Evolutionary conservation across 2,888 invertebrate genomes (phyloP).

Genomic region (Eudemis profundana): DNA sequence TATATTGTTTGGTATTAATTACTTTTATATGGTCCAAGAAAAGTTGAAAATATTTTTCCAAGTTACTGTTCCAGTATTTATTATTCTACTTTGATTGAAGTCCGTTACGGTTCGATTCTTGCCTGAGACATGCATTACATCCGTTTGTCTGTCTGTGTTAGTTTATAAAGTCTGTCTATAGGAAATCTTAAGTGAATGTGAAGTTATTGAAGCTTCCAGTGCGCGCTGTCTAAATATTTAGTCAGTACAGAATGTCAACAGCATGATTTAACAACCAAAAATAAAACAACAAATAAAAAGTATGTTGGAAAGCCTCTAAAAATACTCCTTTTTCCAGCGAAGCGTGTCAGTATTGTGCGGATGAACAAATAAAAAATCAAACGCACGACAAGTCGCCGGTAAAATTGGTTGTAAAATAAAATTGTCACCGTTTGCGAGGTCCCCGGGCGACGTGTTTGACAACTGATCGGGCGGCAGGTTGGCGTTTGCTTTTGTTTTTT

Average conservation of each 20-base stretch:
- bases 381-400: not conserved
- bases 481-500: not conserved
- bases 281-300: not conserved
- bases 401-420: conserved; percentile 22
- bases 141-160: too few relatives aligned
- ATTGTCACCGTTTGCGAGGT: conserved; percentile 7
- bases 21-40: too few relatives aligned
- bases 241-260: not conserved
- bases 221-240: not conserved
- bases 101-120: too few relatives aligned
- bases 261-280: not conserved
- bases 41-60: too few relatives aligned
- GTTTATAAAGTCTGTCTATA: too few relatives aligned
- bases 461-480: not conserved
- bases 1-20: too few relatives aligned
- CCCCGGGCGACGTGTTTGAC: conserved; percentile 1
- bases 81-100: too few relatives aligned
- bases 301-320: not conserved
- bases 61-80: too few relatives aligned
- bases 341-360: conserved; percentile 1
- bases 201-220: not conserved
- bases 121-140: too few relatives aligned
- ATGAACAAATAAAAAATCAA: conserved; percentile 15
- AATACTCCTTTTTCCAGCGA: conserved; percentile 2
- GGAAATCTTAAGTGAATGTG: too few relatives aligned